These are phyloP conservation scores for Aspidapion aeneum DNA, from an alignment of 2,888 invertebrate genomes.

Conservation along the genomic window DNA sequence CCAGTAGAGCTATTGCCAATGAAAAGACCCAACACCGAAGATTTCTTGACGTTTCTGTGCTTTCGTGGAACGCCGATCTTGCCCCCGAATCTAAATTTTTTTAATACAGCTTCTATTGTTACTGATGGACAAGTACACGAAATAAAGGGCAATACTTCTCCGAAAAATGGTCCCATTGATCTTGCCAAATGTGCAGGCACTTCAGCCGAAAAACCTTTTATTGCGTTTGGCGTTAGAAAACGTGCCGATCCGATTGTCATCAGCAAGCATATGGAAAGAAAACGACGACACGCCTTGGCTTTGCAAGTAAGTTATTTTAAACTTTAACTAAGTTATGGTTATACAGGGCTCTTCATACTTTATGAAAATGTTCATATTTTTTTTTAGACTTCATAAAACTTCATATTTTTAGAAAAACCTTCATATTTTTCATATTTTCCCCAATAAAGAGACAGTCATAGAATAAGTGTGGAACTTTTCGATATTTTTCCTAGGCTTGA, in stretches of 20 bases:
- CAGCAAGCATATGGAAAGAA: constrained; percentile 47
- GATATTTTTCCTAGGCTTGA: no score
- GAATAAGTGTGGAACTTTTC: no score
- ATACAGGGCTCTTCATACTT: no score
- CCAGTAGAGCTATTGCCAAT: constrained; percentile 60
- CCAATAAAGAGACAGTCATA: no score
- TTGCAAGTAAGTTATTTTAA: constrained; percentile 36
- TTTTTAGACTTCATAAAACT: no score
- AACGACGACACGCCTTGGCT: constrained; percentile 47
- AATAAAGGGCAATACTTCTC: constrained; percentile 39
- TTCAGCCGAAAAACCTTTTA: constrained; percentile 46
- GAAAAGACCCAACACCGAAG: constrained; percentile 77
- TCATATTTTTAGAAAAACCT: no score
- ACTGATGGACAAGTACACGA: constrained; percentile 44
- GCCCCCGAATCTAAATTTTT: constrained; percentile 69
- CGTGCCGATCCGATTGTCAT: constrained; percentile 52
- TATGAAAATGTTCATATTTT: no score
- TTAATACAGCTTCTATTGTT: constrained; percentile 53
- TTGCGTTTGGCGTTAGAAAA: constrained; percentile 57
- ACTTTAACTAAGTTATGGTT: no score
- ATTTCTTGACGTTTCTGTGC: constrained; percentile 81
- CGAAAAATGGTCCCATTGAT: constrained; percentile 42
- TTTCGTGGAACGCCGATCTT: constrained; percentile 72
- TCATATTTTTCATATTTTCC: no score
- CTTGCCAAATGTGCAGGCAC: constrained; percentile 38